A percentile compares a stretch with the other conserved stretches of the same genome.
These are phyloP conservation scores for Diorhabda elongata DNA, from an alignment of 1,140 invertebrate genomes.

Conservation along the genomic window DNA sequence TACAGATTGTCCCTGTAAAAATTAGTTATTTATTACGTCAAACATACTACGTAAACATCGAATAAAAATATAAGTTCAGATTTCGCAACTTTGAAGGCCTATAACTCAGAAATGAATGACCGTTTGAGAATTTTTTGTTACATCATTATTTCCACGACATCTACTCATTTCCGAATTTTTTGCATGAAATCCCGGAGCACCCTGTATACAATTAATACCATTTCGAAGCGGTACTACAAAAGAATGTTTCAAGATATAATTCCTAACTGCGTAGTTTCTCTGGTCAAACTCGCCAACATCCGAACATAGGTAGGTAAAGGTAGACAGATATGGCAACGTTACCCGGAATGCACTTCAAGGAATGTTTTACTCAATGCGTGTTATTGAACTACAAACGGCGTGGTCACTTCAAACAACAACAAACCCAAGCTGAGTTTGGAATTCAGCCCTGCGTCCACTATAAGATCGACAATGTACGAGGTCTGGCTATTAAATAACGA, in stretches of 20 bases:
- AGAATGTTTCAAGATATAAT: background rate
- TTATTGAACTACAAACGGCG: conserved; percentile 22
- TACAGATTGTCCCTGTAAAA: no score
- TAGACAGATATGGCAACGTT: conserved; percentile 4
- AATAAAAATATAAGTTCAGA: no score
- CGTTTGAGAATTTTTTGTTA: no score
- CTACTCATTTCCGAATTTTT: no score
- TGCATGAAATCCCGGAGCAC: no score
- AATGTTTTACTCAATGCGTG: conserved; percentile 30
- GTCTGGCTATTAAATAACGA: background rate
- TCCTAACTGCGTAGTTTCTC: background rate
- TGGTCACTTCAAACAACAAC: conserved; percentile 5
- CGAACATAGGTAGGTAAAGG: background rate
- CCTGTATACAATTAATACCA: no score
- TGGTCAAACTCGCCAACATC: background rate
- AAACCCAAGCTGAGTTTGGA: conserved; percentile 3
- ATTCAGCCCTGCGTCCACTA: background rate
- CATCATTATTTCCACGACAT: no score
- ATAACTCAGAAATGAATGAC: no score
- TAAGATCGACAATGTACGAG: background rate
- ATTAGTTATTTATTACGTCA: no score
- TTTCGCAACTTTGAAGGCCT: no score
- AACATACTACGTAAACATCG: no score
- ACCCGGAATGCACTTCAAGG: conserved; percentile 12
- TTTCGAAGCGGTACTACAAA: no score